Conservation (phyloP, 2,113 vertebrate species). For the Rhegmatorhina hoffmannsi region DNA sequence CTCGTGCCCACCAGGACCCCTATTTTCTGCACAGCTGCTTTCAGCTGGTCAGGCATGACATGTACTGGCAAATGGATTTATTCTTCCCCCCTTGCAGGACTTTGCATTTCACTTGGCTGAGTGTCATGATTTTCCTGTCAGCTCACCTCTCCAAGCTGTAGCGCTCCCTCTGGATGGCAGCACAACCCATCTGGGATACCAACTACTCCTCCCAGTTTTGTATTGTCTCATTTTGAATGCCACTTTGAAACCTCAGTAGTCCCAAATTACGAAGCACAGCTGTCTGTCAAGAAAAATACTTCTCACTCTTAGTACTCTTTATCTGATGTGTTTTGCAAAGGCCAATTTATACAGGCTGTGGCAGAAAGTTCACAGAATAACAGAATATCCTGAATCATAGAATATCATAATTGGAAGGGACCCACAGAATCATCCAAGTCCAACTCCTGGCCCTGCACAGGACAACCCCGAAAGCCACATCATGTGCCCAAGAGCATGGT, state of each 20-base stretch:
- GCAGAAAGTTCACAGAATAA: neutral
- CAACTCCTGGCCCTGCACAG: neutral
- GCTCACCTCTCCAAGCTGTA: neutral
- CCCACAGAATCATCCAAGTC: neutral
- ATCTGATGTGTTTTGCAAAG: neutral
- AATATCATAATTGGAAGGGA: neutral
- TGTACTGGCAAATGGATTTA: neutral
- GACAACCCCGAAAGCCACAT: neutral
- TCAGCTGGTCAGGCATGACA: neutral
- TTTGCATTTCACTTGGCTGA: neutral
- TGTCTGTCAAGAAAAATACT: neutral
- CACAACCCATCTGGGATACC: neutral
- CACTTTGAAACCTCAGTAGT: neutral
- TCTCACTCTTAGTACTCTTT: neutral
- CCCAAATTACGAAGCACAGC: neutral
- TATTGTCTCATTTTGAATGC: neutral
- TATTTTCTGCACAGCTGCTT: neutral
- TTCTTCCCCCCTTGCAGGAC: neutral
- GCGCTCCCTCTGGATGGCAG: neutral
- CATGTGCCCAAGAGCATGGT: neutral
- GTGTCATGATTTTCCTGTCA: neutral
- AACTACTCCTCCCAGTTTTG: neutral
- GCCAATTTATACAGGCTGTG: neutral
- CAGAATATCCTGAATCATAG: neutral
- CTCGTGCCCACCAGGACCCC: neutral